Conservation (phyloP, 2,797 vertebrate genomes). For the Pelodytes ibericus region DNA sequence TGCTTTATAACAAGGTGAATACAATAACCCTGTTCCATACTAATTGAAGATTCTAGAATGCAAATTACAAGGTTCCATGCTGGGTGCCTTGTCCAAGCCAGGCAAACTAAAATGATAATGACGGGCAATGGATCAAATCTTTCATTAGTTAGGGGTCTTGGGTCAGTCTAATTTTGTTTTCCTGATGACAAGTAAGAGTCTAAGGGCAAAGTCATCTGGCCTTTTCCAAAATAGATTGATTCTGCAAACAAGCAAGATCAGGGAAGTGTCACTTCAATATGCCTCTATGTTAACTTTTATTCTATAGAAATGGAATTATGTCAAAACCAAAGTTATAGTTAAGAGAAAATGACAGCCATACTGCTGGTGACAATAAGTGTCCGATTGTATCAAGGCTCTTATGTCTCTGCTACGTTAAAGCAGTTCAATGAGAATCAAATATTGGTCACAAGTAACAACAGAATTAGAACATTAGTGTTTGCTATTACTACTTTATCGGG, state of each 20-base stretch:
- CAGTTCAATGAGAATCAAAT: too few species aligned
- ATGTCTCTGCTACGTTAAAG: not conserved
- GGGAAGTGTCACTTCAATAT: conserved; percentile 36
- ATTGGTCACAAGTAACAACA: too few species aligned
- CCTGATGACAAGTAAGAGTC: conserved; percentile 7
- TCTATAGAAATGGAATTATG: not conserved
- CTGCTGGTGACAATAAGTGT: not conserved
- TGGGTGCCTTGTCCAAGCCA: not conserved
- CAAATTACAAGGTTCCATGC: conserved; percentile 17
- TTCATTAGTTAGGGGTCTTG: conserved; percentile 7
- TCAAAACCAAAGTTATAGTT: conserved; percentile 14
- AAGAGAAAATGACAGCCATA: conserved; percentile 17
- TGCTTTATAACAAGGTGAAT: too few species aligned
- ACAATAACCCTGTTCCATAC: not conserved
- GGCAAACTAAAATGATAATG: conserved; percentile 16
- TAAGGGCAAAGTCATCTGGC: conserved; percentile 14
- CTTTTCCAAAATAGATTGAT: conserved; percentile 42
- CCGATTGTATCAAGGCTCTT: not conserved
- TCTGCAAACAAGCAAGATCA: conserved; percentile 24
- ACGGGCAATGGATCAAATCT: conserved; percentile 13
- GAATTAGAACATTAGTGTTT: too few species aligned
- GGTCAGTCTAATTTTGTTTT: conserved; percentile 28
- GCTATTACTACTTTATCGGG: too few species aligned
- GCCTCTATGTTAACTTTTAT: not conserved
- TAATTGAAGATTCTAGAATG: not conserved